Evolutionary conservation across 2,113 vertebrate species (phyloP), one percentile per base, ranked within the genome.

Genomic region (Epinephelus cyanopodus): DNA sequence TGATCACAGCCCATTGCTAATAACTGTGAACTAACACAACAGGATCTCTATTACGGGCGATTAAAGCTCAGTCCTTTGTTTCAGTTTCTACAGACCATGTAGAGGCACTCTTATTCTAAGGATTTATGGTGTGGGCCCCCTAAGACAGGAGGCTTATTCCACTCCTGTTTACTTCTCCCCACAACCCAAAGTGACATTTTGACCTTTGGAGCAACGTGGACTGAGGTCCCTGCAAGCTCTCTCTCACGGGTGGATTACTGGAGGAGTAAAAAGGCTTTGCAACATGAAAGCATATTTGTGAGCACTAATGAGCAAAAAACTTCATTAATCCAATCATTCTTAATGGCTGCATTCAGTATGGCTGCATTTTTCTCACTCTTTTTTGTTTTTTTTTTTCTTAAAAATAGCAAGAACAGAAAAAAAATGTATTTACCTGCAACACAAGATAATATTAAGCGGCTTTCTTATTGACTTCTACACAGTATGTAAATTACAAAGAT

Each of bases 251-350:
- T 29, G 82, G 93, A 95, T 95, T 95, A 94, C 29, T 3, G 72
- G 18, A 68, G 68, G 76, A 63, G 74, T 69, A 52, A 69, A 91
- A 90, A 56, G 86, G 89, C 81, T 92, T 94, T 93, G 57, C 61
- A 70, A 91, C 90, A 91, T 93, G 87, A 94, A 95, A 93, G 91
- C 92, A 93, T 93, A 92, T 89, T 93, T 92, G 82, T 65, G 70
- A 82, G 76, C 54, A 25, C 85, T 92, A 93, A 93, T 91, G 77
- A 93, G 75, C 79, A 85, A 61, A 90, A 91, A 87, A 74, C 77
- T 11, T 81, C 14, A 90, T 89, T 79, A 89, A 93, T 91, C 81
- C 88, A 74, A 80, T 80, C 72, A 86, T 80, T 89, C 53, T 78
- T 66, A 79, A 77, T 48, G 57, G 69, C 84, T 58, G 65, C 64